Evolutionary conservation across 2,113 vertebrate species (phyloP), one percentile per base, ranked within the genome.

Genomic region (Sialia sialis): DNA sequence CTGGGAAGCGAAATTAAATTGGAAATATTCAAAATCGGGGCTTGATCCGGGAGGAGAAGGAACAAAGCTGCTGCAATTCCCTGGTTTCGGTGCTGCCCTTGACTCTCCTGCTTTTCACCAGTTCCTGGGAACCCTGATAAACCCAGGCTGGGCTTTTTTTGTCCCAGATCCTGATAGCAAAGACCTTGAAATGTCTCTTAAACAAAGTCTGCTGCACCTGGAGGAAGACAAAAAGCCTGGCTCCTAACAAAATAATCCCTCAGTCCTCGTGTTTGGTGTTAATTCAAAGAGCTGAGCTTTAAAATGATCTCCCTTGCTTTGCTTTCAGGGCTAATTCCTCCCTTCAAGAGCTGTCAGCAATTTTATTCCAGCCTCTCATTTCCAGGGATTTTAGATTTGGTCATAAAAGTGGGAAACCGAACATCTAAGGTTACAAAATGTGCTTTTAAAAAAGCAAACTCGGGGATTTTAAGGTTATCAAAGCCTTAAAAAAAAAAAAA

Each of bases 101-200:
- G 83, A 84, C 55, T 73, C 62, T 39, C 60, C 74, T 62, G 63
- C 48, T 20, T 90, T 90, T 80, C 74, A 34, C 62, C 7, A 4
- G 32, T 89, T 92, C 84, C 60, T 85, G 82, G 75, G 94, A 96
- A 95, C 84, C 67, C 84, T 84, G 92, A 95, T 97, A 93, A 90
- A 96, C 41, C 62, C 44, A 62, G 89, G 84, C 94, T 87, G 96
- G 4, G 96, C 94, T 93, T 90, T 70, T 95, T 15, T 97, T 94
- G 70, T 75, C 64, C 18, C 10, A 84, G 84, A 93, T 89, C 93
- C 93, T 7, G 80, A 95, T 55, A 91, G 64, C 8, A 60, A n/a
- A 32, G 85, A 94, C 87, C 95, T 97, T 90, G 90, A 95, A 96
- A 97, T 10, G 82, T 84, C 79, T 85, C 90, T 87, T 52, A 86